phyloP scores from a whole-genome alignment of 2,113 vertebrate genomes.

The Uropsilus gracilis region DNA sequence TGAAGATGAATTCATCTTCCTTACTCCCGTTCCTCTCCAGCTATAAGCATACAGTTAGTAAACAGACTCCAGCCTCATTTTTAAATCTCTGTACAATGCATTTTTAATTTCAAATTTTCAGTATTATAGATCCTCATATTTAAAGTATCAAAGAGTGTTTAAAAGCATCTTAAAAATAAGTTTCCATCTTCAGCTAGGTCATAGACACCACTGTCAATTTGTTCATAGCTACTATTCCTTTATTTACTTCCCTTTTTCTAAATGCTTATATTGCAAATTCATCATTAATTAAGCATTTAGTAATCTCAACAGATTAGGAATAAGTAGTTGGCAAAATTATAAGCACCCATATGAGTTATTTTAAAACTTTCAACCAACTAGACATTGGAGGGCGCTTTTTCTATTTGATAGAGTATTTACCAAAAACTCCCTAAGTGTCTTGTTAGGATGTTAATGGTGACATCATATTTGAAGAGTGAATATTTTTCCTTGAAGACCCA shows the following conservation, averaged over 20 bases:
- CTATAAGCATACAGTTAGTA: not conserved
- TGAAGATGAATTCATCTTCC: not conserved
- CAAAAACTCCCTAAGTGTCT: too few relatives aligned
- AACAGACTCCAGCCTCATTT: not conserved
- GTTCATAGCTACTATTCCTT: conserved; percentile 33
- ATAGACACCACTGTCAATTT: not conserved
- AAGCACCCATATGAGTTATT: not conserved
- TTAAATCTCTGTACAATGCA: not conserved
- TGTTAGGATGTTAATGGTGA: too few relatives aligned
- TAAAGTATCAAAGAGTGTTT: not conserved
- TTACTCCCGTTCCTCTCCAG: not conserved
- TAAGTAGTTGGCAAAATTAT: conserved; percentile 43
- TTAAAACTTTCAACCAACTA: not conserved
- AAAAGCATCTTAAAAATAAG: conserved; percentile 14
- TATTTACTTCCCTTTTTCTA: conserved; percentile 36
- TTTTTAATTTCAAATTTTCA: conserved; percentile 28
- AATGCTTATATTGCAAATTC: not conserved
- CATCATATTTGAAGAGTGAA: too few relatives aligned
- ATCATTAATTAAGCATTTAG: not conserved
- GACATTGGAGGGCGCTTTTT: conserved; percentile 37
- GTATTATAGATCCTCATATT: conserved; percentile 12
- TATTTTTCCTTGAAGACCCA: not conserved
- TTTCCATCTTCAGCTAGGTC: not conserved
- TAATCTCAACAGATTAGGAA: not conserved
- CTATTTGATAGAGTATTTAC: not conserved